Evolutionary conservation across 2,797 vertebrate genomes (phyloP).

Genomic region (Aulostomus chinensis): DNA sequence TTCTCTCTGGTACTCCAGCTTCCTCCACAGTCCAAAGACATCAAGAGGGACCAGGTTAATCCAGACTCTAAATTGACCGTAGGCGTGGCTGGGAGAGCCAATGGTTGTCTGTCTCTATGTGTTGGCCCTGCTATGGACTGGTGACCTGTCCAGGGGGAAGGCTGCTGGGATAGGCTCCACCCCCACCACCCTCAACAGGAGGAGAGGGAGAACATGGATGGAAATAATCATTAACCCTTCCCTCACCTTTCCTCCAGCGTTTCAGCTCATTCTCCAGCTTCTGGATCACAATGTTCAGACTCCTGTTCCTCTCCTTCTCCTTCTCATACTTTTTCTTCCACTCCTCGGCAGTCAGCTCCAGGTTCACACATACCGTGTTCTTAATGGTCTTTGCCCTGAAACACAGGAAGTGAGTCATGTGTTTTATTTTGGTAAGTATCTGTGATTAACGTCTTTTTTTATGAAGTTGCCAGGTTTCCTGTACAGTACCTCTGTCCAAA

Average conservation of each 20-base stretch:
- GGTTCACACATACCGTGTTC: conserved; percentile 95
- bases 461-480: background rate
- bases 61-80: no score
- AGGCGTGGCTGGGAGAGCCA: no score
- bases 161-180: no score
- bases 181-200: no score
- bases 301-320: conserved; percentile 84
- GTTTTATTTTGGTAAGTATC: background rate
- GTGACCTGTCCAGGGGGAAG: no score
- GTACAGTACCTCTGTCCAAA: conserved; percentile 89
- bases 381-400: conserved; percentile 96
- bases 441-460: background rate
- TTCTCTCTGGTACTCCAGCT: no score
- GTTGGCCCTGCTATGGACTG: no score
- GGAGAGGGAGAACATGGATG: no score
- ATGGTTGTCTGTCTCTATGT: no score
- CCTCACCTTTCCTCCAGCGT: conserved; percentile 76
- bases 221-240: no score
- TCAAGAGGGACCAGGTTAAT: no score
- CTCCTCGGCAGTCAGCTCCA: conserved; percentile 95
- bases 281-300: conserved; percentile 67
- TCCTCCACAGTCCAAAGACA: no score
- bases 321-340: conserved; percentile 99
- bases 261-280: conserved; percentile 77
- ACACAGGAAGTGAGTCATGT: background rate